Conservation (phyloP, 2,888 invertebrate species). For the Heliconius cydno region DNA sequence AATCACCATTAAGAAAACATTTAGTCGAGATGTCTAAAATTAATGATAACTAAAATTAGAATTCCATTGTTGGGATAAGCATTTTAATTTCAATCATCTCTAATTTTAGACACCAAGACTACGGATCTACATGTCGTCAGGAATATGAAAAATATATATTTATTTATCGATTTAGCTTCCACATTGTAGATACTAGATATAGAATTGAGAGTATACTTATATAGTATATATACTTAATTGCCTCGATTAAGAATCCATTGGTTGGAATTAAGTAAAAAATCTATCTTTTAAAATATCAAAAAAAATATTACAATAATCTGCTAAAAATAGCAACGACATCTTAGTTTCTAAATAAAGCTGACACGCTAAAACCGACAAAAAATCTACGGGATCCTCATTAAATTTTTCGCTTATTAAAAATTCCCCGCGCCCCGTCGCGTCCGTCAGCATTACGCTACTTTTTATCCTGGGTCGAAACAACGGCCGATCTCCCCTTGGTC, state of each 20-base stretch:
- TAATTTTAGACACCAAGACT: no score
- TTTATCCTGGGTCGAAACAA: conserved; percentile 76
- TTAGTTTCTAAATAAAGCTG: conserved; percentile 58
- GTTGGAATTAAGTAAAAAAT: background rate
- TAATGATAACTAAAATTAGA: no score
- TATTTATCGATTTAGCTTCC: no score
- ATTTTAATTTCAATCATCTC: no score
- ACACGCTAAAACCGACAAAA: conserved; percentile 69
- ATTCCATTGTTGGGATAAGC: no score
- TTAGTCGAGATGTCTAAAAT: no score
- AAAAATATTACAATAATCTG: background rate
- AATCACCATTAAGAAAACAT: no score
- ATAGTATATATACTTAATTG: no score
- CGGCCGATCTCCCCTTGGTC: conserved; percentile 79
- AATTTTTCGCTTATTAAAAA: conserved; percentile 84
- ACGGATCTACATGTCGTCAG: no score
- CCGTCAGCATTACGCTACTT: conserved; percentile 77
- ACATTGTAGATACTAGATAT: background rate
- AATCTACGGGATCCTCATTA: conserved; percentile 72
- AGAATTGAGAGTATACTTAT: no score
- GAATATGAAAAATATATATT: no score
- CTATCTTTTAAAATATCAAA: background rate
- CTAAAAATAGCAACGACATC: conserved; percentile 51
- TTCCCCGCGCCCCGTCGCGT: conserved; percentile 77
- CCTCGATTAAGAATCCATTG: background rate